These are phyloP conservation scores for Chromoteleia sp. DNA, from an alignment of 2,888 invertebrate genomes.

Conservation along the genomic window DNA sequence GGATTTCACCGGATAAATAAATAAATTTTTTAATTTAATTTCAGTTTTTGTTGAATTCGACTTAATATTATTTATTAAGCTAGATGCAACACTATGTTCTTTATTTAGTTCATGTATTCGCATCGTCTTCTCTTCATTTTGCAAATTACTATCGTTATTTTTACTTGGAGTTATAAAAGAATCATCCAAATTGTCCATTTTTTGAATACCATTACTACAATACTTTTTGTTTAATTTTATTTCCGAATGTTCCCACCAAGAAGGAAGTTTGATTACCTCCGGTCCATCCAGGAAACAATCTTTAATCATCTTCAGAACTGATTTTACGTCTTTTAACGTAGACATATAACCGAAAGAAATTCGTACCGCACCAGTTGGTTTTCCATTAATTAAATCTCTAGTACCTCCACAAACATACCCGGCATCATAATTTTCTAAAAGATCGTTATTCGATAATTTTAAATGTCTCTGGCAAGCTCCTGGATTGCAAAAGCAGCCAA, in stretches of 20 bases:
- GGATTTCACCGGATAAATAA: slow-evolving; percentile 96
- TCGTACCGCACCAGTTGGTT: slow-evolving; percentile 96
- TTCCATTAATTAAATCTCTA: slow-evolving; percentile 92
- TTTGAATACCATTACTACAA: slow-evolving; percentile 3
- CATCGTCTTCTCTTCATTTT: background rate
- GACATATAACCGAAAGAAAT: slow-evolving; percentile 97
- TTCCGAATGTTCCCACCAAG: slow-evolving; percentile 74
- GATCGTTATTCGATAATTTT: slow-evolving; percentile 88
- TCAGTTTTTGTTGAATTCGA: slow-evolving; percentile 17
- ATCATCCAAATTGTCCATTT: background rate
- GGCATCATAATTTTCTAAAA: slow-evolving; percentile 91
- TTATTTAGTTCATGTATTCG: background rate
- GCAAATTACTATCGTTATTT: background rate
- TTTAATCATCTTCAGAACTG: slow-evolving; percentile 90
- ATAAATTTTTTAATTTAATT: slow-evolving; percentile 85
- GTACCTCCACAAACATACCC: slow-evolving; percentile 97
- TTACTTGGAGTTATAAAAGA: background rate
- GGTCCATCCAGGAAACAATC: slow-evolving; percentile 89
- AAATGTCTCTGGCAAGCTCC: slow-evolving; percentile 96
- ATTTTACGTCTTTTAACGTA: slow-evolving; percentile 89
- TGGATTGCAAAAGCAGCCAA: slow-evolving; percentile 98
- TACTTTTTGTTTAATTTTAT: slow-evolving; percentile 25
- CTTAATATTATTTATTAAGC: background rate
- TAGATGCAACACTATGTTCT: background rate
- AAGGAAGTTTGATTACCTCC: slow-evolving; percentile 80